Conservation (phyloP, 1,140 invertebrate species). For the Drosophila orosa region DNA sequence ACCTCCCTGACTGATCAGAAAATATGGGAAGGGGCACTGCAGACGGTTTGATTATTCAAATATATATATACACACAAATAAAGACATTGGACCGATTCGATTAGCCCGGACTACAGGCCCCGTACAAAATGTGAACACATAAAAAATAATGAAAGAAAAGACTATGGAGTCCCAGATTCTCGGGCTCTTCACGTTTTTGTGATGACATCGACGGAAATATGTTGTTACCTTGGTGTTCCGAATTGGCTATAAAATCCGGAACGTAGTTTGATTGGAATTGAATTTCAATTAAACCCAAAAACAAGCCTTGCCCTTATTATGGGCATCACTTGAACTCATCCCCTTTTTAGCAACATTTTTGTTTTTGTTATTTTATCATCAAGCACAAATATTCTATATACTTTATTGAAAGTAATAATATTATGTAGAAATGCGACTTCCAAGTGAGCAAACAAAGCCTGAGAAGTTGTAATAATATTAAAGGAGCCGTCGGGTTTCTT, state of each 20-base stretch:
- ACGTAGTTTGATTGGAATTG: not conserved
- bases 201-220: constrained; percentile 26
- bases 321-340: no score
- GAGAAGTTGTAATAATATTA: constrained; percentile 60
- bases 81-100: constrained; percentile 44
- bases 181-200: constrained; percentile 2
- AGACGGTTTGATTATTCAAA: constrained; percentile 63
- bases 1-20: constrained; percentile 16
- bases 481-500: constrained; percentile 13
- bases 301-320: not conserved
- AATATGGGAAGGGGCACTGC: not conserved
- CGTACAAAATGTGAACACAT: constrained; percentile 58
- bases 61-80: constrained; percentile 28
- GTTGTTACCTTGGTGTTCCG: constrained; percentile 13
- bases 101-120: constrained; percentile 28
- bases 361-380: no score
- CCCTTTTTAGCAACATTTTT: no score
- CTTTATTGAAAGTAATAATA: constrained; percentile 35
- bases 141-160: constrained; percentile 68
- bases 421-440: constrained; percentile 21
- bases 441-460: constrained; percentile 52
- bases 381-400: constrained; percentile 51
- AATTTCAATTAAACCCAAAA: not conserved
- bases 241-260: constrained; percentile 1
- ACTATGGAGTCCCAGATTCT: constrained; percentile 17